Base-by-base conservation (phyloP, 2,888 invertebrate species). In the Acronicta alni region DNA sequence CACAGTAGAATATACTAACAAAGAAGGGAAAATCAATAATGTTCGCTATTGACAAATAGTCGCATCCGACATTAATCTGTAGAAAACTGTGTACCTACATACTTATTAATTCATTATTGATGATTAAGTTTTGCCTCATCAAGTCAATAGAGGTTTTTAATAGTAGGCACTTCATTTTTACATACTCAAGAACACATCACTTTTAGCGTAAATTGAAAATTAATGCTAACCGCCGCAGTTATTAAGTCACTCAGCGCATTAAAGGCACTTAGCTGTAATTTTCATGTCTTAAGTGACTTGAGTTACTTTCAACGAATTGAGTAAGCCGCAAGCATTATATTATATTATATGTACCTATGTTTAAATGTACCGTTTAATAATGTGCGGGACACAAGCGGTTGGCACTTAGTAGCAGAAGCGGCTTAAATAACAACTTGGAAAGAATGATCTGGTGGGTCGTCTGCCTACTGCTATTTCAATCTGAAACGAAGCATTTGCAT, bases 181-280 rank as follows among this genome's bases (percentile, higher is more conserved):
- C 16, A 41, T 32, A 67, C 48, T 45, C 17, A 16, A 45, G 49
- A 35, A 38, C 16, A 8, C 18, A 46, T 47, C 43, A 57, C 15
- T 35, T n/a, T n/a, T 44, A 53, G 48, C 46, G 60, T 57, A 65
- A 70, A 76, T 67, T 67, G 73, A 43, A 57, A 70, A 77, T 78
- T 60, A 68, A 74, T 59, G 58, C 48, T 65, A 79, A 73, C 77
- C 80, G 46, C 72, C 57, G 39, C 54, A 53, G 55, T 72, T 72
- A 80, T 72, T 79, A 70, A 71, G 75, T 73, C 77, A 76, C 79
- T 81, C 57, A 63, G 60, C 66, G 68, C 72, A 81, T 82, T 82
- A 81, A 62, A 73, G 70, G 64, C 79, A 80, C 81, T 83, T 79
- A 69, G 66, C 66, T 44, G 67, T 77, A 70, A 80, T 79, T 76